Evolutionary conservation across 2,797 vertebrate species (phyloP).

Genomic region (Merluccius polli): DNA sequence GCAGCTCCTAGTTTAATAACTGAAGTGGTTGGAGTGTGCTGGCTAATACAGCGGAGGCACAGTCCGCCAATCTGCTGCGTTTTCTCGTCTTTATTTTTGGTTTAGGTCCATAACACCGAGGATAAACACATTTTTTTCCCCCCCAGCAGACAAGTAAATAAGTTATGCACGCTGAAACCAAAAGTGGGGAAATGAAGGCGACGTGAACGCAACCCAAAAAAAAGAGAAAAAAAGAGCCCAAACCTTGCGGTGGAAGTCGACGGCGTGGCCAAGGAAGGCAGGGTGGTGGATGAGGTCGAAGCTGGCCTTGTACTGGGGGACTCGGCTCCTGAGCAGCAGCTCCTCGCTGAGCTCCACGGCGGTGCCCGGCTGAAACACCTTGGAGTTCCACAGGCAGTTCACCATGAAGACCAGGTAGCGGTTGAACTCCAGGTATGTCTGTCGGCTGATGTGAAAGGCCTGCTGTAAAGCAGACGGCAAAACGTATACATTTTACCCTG

Average conservation of each 20-base stretch:
- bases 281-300: slow-evolving; percentile 88
- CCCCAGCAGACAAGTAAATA: neutral
- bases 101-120: neutral
- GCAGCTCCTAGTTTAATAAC: slow-evolving; percentile 49
- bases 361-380: slow-evolving; percentile 70
- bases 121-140: neutral
- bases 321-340: slow-evolving; percentile 68
- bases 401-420: slow-evolving; percentile 80
- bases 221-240: slow-evolving; percentile 1
- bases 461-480: slow-evolving; percentile 37
- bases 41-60: neutral
- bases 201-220: neutral
- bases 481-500: neutral
- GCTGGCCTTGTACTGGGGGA: slow-evolving; percentile 63
- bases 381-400: slow-evolving; percentile 87
- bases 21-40: slow-evolving; percentile 18
- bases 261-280: slow-evolving; percentile 78
- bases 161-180: neutral
- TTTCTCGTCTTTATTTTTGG: neutral
- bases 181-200: neutral
- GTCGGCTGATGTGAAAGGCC: slow-evolving; percentile 79
- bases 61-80: neutral
- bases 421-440: slow-evolving; percentile 84
- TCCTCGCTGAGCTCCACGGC: slow-evolving; percentile 66
- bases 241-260: slow-evolving; percentile 82